Evolutionary conservation across 2,888 invertebrate species (phyloP), one percentile per base, ranked within the genome.

Genomic region (Alloplasta piceator): DNA sequence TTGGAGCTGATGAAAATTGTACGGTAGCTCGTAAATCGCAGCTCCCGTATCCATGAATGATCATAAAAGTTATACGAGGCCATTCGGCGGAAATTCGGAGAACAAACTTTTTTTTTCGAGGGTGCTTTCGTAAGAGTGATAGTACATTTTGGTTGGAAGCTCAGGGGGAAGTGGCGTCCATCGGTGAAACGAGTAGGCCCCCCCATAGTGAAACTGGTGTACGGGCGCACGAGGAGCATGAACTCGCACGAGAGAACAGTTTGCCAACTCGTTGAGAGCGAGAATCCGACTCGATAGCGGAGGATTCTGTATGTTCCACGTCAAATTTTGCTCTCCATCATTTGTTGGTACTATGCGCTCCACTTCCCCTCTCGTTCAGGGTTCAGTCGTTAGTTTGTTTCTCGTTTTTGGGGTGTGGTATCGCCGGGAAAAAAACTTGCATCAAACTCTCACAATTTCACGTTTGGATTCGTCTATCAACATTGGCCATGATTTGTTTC

Each of bases 201-300:
- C 50, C 56, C 73, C 60, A 43, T 72, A 82, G 36, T 58, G 81
- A 79, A 85, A 86, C 78, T 84, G 83, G 78, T 86, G 85, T 86
- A 84, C 80, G 85, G 48, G 75, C 26, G 26, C 55, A 78, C 68
- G 55, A 58, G 14, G 61, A 63, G 56, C 75, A 79, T 68, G 78
- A 73, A 73, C 72, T 64, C 56, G 80, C 64, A 73, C 63, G 72
- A 67, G 73, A 76, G 77, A 90, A 89, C 88, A 90, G 90, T 91
- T 91, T 90, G 88, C 90, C 89, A 90, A 91, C 90, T 91, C 90
- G 89, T 89, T 89, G 87, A 88, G 87, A 87, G 85, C 86, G 87
- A 86, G 88, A 86, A 85, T 88, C 85, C 80, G 85, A 88, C 88
- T 89, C 85, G 87, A 87, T 87, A 83, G 84, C 81, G 71, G 26